Conservation (phyloP, 1,140 invertebrate genomes). For the Sarcophaga peregrina region DNA sequence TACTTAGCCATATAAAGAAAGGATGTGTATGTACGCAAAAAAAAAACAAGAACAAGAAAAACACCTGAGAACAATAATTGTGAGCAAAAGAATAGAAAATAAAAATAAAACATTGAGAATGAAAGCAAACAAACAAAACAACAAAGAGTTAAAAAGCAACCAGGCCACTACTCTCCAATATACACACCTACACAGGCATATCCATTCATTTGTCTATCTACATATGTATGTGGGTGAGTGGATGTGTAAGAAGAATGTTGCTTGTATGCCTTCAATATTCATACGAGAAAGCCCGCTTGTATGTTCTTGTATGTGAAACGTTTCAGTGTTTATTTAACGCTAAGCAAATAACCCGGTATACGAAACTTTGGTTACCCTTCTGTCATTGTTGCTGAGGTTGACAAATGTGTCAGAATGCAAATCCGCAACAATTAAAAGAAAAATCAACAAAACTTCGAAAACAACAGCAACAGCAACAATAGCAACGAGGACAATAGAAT, state of each 20-base stretch:
- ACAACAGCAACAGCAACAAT: slow-evolving; percentile 47
- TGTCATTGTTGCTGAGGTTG: slow-evolving; percentile 58
- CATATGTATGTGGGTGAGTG: not conserved
- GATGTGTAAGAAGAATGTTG: not conserved
- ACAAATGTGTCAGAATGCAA: slow-evolving; percentile 67
- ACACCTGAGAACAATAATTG: too few relatives aligned
- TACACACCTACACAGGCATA: too few relatives aligned
- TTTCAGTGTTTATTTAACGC: slow-evolving; percentile 34
- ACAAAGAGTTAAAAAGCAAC: slow-evolving; percentile 6
- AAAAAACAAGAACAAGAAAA: too few relatives aligned
- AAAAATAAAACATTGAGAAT: not conserved
- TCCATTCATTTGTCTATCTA: too few relatives aligned
- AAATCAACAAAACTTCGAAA: slow-evolving; percentile 61
- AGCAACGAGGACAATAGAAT: not conserved
- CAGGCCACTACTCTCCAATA: not conserved
- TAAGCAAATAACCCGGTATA: slow-evolving; percentile 45
- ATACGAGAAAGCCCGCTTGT: too few relatives aligned
- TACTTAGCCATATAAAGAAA: too few relatives aligned
- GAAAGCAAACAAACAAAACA: not conserved
- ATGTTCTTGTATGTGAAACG: not conserved
- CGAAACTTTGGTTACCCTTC: slow-evolving; percentile 50
- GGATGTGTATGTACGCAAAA: too few relatives aligned
- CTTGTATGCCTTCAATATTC: not conserved
- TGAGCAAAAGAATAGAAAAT: not conserved
- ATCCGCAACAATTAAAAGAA: slow-evolving; percentile 67